A percentile compares a stretch with the other conserved stretches of the same genome.
Conservation (phyloP, 2,888 invertebrate species). For the Diploptera punctata region DNA sequence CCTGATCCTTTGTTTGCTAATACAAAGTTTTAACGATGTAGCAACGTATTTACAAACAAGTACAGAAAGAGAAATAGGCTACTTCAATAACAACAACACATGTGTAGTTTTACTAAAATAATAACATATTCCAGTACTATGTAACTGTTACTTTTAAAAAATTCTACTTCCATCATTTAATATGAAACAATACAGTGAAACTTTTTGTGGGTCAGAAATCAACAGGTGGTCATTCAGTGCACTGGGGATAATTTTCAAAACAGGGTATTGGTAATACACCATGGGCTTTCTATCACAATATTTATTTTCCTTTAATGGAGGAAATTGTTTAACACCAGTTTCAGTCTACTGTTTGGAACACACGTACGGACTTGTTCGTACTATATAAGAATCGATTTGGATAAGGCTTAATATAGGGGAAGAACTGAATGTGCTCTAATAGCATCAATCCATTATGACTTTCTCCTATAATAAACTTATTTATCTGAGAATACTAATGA, state of each 20-base stretch:
- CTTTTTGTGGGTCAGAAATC: background rate
- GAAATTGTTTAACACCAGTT: slow-evolving; percentile 11
- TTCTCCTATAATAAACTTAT: no score
- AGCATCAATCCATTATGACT: no score
- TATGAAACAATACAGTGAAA: slow-evolving; percentile 2
- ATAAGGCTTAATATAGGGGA: slow-evolving; percentile 26
- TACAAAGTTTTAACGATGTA: background rate
- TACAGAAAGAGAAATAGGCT: background rate
- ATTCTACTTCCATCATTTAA: slow-evolving; percentile 7
- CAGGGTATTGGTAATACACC: slow-evolving; percentile 5
- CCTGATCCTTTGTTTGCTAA: background rate
- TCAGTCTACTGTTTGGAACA: slow-evolving; percentile 31
- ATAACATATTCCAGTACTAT: background rate
- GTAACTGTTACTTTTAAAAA: slow-evolving; percentile 9
- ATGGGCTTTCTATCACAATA: slow-evolving; percentile 39
- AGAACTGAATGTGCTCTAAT: slow-evolving; percentile 11
- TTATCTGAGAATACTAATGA: no score
- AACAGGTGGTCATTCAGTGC: background rate
- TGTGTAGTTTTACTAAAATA: slow-evolving; percentile 4
- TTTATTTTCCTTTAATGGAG: slow-evolving; percentile 29
- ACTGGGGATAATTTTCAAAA: background rate
- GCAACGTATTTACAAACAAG: slow-evolving; percentile 7
- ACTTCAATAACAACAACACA: background rate
- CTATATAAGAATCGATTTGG: slow-evolving; percentile 24
- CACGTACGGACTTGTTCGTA: slow-evolving; percentile 23